Percentiles rank a stretch among this genome's conserved stretches.
Conservation (phyloP, 2,113 vertebrate species). For the Channa argus region DNA sequence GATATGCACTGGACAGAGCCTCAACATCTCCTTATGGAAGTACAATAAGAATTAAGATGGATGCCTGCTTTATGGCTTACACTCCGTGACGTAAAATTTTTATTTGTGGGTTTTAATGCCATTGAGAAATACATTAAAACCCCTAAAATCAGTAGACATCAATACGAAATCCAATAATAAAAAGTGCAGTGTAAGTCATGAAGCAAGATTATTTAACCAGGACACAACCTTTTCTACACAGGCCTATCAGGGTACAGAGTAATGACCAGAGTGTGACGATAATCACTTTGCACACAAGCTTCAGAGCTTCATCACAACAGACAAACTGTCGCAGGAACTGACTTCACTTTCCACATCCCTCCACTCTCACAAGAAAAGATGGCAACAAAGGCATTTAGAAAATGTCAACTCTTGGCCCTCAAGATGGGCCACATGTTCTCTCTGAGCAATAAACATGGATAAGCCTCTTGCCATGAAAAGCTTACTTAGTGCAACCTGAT, state of each 20-base stretch:
- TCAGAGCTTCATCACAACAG: slow-evolving; percentile 63
- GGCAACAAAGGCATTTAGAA: slow-evolving; percentile 75
- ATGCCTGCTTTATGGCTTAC: slow-evolving; percentile 84
- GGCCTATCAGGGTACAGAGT: slow-evolving; percentile 75
- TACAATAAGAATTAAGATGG: slow-evolving; percentile 81
- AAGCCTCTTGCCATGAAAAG: slow-evolving; percentile 52
- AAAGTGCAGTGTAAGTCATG: slow-evolving; percentile 76
- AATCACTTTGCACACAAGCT: slow-evolving; percentile 80
- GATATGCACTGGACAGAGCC: slow-evolving; percentile 81
- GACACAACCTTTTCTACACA: slow-evolving; percentile 81
- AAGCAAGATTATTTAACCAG: slow-evolving; percentile 78
- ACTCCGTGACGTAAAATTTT: slow-evolving; percentile 43
- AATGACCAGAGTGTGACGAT: slow-evolving; percentile 77
- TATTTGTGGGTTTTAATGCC: slow-evolving; percentile 38
- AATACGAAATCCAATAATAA: slow-evolving; percentile 24
- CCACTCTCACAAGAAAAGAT: slow-evolving; percentile 42
- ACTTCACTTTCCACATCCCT: slow-evolving; percentile 17
- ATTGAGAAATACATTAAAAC: slow-evolving; percentile 33
- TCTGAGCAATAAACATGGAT: slow-evolving; percentile 56
- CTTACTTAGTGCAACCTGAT: slow-evolving; percentile 40
- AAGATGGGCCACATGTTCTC: slow-evolving; percentile 53
- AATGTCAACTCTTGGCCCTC: slow-evolving; percentile 74
- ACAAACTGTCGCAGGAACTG: slow-evolving; percentile 11
- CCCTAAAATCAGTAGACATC: slow-evolving; percentile 51
- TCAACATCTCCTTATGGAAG: slow-evolving; percentile 78